phyloP scores from a whole-genome alignment of 2,888 invertebrate species.

The Himalopsyche tibetana region DNA sequence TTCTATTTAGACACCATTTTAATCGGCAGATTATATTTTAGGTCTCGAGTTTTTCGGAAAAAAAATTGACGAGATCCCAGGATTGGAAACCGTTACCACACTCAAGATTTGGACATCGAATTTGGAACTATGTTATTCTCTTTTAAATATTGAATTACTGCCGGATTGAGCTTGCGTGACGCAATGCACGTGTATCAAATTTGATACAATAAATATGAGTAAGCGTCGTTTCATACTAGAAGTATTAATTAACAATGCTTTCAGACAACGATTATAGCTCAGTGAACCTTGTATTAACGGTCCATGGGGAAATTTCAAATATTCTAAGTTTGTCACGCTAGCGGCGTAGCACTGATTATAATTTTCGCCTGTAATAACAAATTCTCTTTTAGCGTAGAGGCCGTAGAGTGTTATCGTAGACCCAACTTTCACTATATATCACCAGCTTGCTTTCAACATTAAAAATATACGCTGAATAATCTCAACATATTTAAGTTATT shows the following conservation, averaged over 20 bases:
- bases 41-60: too few relatives aligned
- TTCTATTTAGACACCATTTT: too few relatives aligned
- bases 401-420: neutral
- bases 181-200: too few relatives aligned
- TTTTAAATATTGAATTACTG: too few relatives aligned
- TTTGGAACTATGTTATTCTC: too few relatives aligned
- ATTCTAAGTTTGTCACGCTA: neutral
- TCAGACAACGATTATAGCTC: constrained; percentile 6
- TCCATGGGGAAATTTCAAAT: constrained; percentile 6
- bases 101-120: too few relatives aligned
- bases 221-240: neutral
- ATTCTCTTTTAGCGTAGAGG: neutral
- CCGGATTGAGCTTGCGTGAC: too few relatives aligned
- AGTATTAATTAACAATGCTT: constrained; percentile 9
- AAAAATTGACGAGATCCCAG: too few relatives aligned
- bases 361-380: constrained; percentile 16
- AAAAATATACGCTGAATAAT: neutral
- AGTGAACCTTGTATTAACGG: constrained; percentile 1
- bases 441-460: neutral
- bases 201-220: neutral
- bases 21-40: too few relatives aligned
- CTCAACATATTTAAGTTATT: too few relatives aligned
- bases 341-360: constrained; percentile 9
- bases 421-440: neutral
- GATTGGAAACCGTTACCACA: too few relatives aligned